Conservation (phyloP, 2,113 vertebrate genomes). For the Pogona vitticeps region DNA sequence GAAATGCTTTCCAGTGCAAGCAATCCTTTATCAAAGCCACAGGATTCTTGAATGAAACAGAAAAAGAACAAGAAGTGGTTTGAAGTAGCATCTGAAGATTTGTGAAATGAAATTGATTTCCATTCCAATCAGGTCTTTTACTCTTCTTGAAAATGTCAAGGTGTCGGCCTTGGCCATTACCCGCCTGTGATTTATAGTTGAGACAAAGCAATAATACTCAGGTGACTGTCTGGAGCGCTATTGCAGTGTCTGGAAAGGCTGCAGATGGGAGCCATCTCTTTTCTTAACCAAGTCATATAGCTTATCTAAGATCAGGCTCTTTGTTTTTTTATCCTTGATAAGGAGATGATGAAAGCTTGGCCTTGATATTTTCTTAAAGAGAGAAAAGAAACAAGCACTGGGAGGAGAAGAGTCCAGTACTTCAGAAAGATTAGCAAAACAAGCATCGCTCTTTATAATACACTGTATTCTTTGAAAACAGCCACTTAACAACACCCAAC, state of each 20-base stretch:
- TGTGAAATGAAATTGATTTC: constrained; percentile 80
- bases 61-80: constrained; percentile 38
- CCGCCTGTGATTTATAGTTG: constrained; percentile 75
- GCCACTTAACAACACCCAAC: constrained; percentile 56
- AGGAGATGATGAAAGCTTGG: constrained; percentile 62
- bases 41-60: constrained; percentile 52
- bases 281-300: constrained; percentile 63
- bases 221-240: constrained; percentile 86
- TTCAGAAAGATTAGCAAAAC: constrained; percentile 43
- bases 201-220: constrained; percentile 79
- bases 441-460: constrained; percentile 53
- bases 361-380: constrained; percentile 60
- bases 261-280: constrained; percentile 66
- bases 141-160: constrained; percentile 80
- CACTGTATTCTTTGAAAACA: constrained; percentile 58
- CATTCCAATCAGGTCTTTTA: constrained; percentile 78
- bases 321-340: constrained; percentile 46
- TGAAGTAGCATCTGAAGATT: constrained; percentile 59
- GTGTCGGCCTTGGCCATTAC: constrained; percentile 75
- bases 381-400: constrained; percentile 53
- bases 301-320: constrained; percentile 56
- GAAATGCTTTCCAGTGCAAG: constrained; percentile 14
- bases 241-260: constrained; percentile 81
- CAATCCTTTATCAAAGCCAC: constrained; percentile 48
- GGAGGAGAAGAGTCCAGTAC: constrained; percentile 34